Percentiles rank a stretch among this genome's conserved stretches.
Conservation (phyloP, 2,797 vertebrate genomes). For the Premnoplex brunnescens region DNA sequence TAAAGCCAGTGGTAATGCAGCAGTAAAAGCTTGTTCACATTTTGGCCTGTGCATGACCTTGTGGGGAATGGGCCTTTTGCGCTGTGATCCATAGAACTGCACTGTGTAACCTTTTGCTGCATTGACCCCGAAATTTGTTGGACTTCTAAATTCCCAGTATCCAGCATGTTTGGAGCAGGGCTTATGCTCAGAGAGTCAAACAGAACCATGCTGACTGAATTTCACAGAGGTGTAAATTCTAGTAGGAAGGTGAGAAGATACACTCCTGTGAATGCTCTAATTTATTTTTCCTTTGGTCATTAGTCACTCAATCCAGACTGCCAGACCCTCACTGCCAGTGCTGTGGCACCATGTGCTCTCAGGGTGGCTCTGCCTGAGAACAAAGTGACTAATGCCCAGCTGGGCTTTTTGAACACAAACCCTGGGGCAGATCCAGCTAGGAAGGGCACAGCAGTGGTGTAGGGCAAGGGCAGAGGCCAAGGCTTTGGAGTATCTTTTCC, state of each 20-base stretch:
- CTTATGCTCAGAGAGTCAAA: not conserved
- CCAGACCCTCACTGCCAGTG: not conserved
- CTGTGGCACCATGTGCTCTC: not conserved
- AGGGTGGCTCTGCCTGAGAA: not conserved
- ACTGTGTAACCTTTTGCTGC: not conserved
- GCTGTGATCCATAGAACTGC: not conserved
- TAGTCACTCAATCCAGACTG: not conserved
- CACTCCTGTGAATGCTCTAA: not conserved
- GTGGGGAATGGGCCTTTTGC: not conserved
- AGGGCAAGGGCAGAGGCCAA: not conserved
- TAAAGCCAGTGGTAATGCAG: not conserved
- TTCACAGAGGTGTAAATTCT: not conserved
- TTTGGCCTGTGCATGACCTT: constrained; percentile 36
- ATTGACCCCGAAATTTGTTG: not conserved
- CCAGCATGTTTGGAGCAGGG: not conserved
- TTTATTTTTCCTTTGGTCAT: not conserved
- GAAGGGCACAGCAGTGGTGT: not conserved
- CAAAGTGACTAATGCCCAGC: not conserved
- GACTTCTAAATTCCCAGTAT: not conserved
- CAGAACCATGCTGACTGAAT: not conserved
- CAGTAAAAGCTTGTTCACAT: not conserved
- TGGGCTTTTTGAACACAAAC: not conserved
- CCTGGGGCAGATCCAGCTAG: not conserved
- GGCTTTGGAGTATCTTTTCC: not conserved
- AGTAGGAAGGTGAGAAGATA: not conserved